Evolutionary conservation across 1,140 invertebrate genomes (phyloP).

Genomic region (Cydia strobilella): DNA sequence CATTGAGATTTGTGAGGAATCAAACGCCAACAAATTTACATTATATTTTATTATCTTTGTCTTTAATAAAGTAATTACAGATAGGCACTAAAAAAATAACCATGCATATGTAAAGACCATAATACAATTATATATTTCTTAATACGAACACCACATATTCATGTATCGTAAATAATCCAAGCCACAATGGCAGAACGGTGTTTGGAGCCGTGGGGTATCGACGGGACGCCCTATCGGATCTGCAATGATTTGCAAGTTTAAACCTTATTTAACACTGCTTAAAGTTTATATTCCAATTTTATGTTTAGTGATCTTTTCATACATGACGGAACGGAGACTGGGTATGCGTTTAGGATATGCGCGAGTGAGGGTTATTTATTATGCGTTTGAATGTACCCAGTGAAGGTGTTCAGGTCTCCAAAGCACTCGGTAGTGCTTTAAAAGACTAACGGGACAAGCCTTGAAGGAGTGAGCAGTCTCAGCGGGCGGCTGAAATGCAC

Average conservation of each 20-base stretch:
- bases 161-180: slow-evolving; percentile 33
- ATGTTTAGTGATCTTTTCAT: background rate
- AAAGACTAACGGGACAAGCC: background rate
- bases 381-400: background rate
- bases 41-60: slow-evolving; percentile 79
- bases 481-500: background rate
- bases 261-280: background rate
- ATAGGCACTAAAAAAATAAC: slow-evolving; percentile 79
- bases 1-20: slow-evolving; percentile 29
- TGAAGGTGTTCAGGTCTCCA: background rate
- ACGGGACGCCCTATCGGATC: background rate
- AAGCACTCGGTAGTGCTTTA: background rate
- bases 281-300: background rate
- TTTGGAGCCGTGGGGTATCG: background rate
- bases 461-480: background rate
- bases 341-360: background rate
- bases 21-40: slow-evolving; percentile 61
- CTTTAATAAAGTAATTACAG: slow-evolving; percentile 79
- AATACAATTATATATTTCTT: slow-evolving; percentile 74
- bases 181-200: background rate
- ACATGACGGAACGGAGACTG: too few species aligned
- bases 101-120: slow-evolving; percentile 75
- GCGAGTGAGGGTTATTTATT: background rate
- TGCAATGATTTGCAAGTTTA: background rate
- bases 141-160: slow-evolving; percentile 59